A percentile compares a stretch with the other conserved stretches of the same genome.
Evolutionary conservation across 2,113 vertebrate genomes (phyloP).

Genomic region (Oreotrochilus melanogaster): DNA sequence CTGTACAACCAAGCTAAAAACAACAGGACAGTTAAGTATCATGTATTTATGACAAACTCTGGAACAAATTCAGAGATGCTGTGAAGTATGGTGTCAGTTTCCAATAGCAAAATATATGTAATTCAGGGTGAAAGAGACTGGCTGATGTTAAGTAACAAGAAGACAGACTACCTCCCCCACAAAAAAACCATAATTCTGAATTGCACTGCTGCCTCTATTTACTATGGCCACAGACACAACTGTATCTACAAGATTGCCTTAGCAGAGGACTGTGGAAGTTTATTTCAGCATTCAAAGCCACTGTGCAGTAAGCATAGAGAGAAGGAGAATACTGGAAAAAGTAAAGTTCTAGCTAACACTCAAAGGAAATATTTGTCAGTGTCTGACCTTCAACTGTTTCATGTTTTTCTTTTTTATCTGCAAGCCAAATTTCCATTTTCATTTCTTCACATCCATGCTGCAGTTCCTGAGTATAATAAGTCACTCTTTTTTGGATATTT

Average conservation of each 20-base stretch:
- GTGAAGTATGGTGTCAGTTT: background rate
- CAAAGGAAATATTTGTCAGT: background rate
- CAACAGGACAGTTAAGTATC: background rate
- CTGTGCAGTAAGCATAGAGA: background rate
- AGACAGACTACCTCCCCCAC: background rate
- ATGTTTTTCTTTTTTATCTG: background rate
- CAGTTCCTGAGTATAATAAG: background rate
- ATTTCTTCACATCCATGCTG: background rate
- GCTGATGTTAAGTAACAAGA: background rate
- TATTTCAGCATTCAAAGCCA: accelerated
- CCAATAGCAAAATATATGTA: background rate
- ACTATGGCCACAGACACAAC: accelerated
- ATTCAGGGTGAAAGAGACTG: background rate
- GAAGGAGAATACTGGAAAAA: background rate
- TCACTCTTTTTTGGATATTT: background rate
- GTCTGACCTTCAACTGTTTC: background rate
- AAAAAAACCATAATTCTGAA: background rate
- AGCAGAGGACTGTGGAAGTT: background rate
- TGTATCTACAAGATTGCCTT: accelerated
- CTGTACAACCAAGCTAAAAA: background rate
- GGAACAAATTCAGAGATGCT: conserved; percentile 28
- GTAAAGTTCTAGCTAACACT: background rate
- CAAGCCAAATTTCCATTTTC: background rate
- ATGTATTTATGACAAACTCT: background rate
- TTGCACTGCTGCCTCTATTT: background rate